Base-by-base conservation (phyloP, 1,140 invertebrate genomes). In the Hylaeus anthracinus region DNA sequence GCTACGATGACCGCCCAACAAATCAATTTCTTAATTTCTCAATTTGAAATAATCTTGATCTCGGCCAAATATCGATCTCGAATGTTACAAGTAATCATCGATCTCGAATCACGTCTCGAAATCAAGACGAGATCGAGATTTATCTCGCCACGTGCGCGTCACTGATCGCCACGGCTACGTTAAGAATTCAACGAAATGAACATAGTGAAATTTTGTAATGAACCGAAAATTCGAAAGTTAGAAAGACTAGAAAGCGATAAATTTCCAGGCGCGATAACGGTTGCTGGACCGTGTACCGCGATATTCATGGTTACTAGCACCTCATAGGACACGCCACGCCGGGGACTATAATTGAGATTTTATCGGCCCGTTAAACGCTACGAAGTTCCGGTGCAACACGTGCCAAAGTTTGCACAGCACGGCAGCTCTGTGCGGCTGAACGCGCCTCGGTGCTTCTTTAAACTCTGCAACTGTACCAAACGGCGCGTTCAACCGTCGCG, bases 341-440 rank as follows among this genome's bases (percentile, higher is more conserved):
- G 58, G 73, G 73, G 81, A 86, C 82, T 89, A 86, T 90, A 91
- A 91, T 91, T 91, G 86, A 89, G 90, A 91, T 91, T 90, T 91
- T 91, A 90, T 91, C 90, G 71, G 77, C 12, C 66, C 72, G 58
- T 81, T 88, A 88, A 89, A 86, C 80, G 85, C 80, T 79, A 26
- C 56, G 51, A 86, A 86, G 58, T 86, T 86, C 77, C 43, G 71
- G 75, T 67, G 84, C 85, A 86, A 86, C 85, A 86, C 85, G 84
- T 85, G 85, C 85, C 67, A 64, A 66, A 82, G 84, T 86, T 85
- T 73, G 82, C 56, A 63, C 45, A 41, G 43, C 63, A 71, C 64
- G 45, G 39, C 56, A 26, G 26, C 2, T 48, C 45, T 37, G 41
- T 39, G 43, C 37, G 43, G 39, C 26, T 41, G 26, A 77, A 58